Evolutionary conservation across 1,140 invertebrate genomes (phyloP), one percentile per base, ranked within the genome.

Genomic region (Ceratina calcarata): DNA sequence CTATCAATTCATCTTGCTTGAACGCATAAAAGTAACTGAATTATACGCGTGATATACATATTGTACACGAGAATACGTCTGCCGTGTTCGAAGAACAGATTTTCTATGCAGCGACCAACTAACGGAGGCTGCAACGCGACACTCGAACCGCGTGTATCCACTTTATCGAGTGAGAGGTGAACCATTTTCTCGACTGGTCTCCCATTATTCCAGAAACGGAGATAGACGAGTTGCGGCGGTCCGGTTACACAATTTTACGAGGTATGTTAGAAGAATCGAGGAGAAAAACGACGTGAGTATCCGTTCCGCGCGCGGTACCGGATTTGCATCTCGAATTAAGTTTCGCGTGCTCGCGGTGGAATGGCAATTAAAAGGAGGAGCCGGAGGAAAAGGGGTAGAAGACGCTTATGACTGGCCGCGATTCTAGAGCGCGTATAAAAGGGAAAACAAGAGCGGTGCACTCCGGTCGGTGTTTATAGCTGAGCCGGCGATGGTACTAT

Each of bases 191-290:
- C 45, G 53, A 6, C 45, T 6, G n/a, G 37, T 37, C 10, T 8
- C 53, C 49, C 27, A 73, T 80, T 83, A 85, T 85, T 84, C 45
- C 72, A 68, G 64, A 80, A 80, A 85, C 64, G 67, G 37, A 32
- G 53, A 67, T 67, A 27, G 61, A 74, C 20, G 45, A 12, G 51
- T 53, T 60, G 37, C 32, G 12, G 60, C 27, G 49, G 22, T 12
- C 0, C 27, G 32, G 27, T 75, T 66, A n/a, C 62, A 18, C 57
- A 69, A 77, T 77, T 53, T 37, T 7, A 4, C 61, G n/a, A 45
- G 37, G 32, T 37, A 18, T 22, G 27, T 13, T 2, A 62, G n/a
- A 37, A 22, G 27, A 12, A 37, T 3, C 3, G 16, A 0, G 37
- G 2, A 15, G 18, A 65, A 10, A 49, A 49, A 8, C 2, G 20